Conservation (phyloP, 2,113 vertebrate species). For the Psephotus haematonotus region DNA sequence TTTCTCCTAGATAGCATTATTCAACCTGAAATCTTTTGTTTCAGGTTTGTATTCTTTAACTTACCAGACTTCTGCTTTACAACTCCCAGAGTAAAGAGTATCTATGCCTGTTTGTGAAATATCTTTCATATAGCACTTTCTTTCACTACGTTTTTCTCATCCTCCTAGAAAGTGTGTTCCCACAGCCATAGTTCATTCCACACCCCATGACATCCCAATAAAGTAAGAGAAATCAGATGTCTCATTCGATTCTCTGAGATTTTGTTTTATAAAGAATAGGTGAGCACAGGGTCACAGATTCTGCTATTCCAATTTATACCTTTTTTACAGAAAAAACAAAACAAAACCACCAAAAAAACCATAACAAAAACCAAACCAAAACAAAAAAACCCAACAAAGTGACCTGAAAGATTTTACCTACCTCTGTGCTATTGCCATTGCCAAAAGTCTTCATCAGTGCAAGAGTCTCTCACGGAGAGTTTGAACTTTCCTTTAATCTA, state of each 20-base stretch:
- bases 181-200: constrained; percentile 12
- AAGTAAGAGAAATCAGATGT: constrained; percentile 40
- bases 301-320: constrained; percentile 11
- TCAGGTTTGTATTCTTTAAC: background rate
- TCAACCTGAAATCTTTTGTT: constrained; percentile 35
- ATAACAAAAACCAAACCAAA: background rate
- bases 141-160: background rate
- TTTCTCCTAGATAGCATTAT: background rate
- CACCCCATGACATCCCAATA: constrained; percentile 36
- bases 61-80: constrained; percentile 2
- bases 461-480: constrained; percentile 63
- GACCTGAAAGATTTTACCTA: constrained; percentile 23
- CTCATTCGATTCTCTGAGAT: constrained; percentile 51
- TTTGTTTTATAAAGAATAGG: constrained; percentile 41
- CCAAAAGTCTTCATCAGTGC: constrained; percentile 56
- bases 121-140: background rate
- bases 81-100: constrained; percentile 14
- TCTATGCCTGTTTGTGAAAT: background rate
- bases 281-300: constrained; percentile 37
- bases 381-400: background rate
- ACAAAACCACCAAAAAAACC: background rate
- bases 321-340: constrained; percentile 12
- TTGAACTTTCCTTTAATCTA: constrained; percentile 80
- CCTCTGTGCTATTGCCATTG: constrained; percentile 22
- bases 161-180: background rate